Evolutionary conservation across 2,113 vertebrate genomes (phyloP), one percentile per base, ranked within the genome.

Genomic region (Myiagra hebetior): DNA sequence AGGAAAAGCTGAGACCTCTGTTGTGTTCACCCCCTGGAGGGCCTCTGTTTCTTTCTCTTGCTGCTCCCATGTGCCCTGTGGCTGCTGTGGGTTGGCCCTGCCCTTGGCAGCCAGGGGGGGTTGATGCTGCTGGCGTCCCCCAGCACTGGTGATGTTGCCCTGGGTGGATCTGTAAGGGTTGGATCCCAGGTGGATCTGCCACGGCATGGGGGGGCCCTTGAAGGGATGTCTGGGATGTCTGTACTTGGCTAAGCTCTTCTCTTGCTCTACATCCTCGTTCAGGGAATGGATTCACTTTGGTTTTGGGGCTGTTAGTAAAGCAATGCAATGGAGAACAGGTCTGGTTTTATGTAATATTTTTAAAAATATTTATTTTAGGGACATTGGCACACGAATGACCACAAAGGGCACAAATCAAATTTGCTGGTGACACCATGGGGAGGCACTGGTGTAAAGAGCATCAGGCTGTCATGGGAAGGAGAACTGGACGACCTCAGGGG

Each of bases 131-230:
- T 10, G 4, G 4, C 13, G 8, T 7, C 1, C 7, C 18, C 24
- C 0, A 2, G 30, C 13, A 8, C 9, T 20, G 39, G 4, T 41
- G 49, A 13, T 16, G 30, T 10, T 57, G 28, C 5, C 15, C 24
- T 19, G 30, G 23, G 12, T 27, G 46, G 14, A 44, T 42, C 13
- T 35, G 20, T 15, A 31, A 24, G 39, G 49, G 20, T 0, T 65
- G 47, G 30, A 37, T 30, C 15, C 41, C 63, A 56, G 50, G 16
- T 37, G 46, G 35, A 59, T n/a, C 24, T 86, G 15, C 31, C 33
- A 21, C 1, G 18, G 21, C 15, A 17, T 8, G 17, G 0, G 1
- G 1, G 2, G 15, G 18, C 1, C 3, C 10, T 60, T 35, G 27
- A 4, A 5, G 57, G 28, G 1, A 8, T 39, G 6, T 13, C 27